Evolutionary conservation across 2,113 vertebrate genomes (phyloP), one percentile per base, ranked within the genome.

Genomic region (Illadopsis cleaveri): DNA sequence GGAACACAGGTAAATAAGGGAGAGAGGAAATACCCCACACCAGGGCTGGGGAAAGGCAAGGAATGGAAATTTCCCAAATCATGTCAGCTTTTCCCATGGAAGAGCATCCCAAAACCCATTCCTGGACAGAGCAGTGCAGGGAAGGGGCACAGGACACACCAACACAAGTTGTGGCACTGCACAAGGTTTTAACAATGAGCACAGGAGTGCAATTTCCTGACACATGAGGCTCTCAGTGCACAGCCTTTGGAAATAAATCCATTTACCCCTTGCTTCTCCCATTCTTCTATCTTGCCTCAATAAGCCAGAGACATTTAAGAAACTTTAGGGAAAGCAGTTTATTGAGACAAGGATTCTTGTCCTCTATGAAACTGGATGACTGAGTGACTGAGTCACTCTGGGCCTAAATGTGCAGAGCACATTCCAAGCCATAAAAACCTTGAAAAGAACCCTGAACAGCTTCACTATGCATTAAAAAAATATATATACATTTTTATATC

Each of bases 251-350:
- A 90, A 91, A 76, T 50, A 51, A 93, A 97, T 28, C 33, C 56
- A 22, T 58, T 73, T 78, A 10, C 2, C 27, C 8, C 3, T 60
- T 37, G 35, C 40, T 69, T 56, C 40, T 82, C n/a, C 21, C 31
- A 37, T n/a, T 24, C 37, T 33, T 84, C 47, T 94, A 15, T 72
- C 53, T 76, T 48, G 17, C 44, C 37, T 69, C 82, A 50, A 1
- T 64, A 88, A 94, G 37, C 57, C 70, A 92, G 61, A 92, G 13
- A 12, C 50, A 51, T 64, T 93, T 87, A 66, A 88, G 82, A 76
- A 96, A 96, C 31, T 91, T 89, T 4, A 90, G 87, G 70, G 87
- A 72, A 95, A 95, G 90, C 61, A 82, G 77, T 95, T 85, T 94
- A 51, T 0, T 84, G 51, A 56, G 61, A 71, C 38, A 47, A 17